These are phyloP conservation scores for Tympanuchus pallidicinctus DNA, from an alignment of 2,113 vertebrate genomes.

Conservation along the genomic window DNA sequence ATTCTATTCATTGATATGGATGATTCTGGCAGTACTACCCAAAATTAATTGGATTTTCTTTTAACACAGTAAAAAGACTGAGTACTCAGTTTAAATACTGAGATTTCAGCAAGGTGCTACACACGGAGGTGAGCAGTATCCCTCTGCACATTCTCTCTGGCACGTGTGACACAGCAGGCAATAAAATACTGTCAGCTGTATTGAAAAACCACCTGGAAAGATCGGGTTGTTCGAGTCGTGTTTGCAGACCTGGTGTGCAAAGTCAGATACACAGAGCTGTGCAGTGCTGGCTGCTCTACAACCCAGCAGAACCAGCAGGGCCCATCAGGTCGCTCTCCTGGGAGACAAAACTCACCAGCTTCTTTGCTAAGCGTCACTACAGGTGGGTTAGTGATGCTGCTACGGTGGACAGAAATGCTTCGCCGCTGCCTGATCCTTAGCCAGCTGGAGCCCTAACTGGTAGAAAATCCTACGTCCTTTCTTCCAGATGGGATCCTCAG, in stretches of 20 bases:
- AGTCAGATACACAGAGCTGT: rapidly evolving
- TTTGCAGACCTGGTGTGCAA: neutral
- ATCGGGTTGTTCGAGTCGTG: rapidly evolving
- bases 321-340: rapidly evolving
- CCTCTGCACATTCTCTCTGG: neutral
- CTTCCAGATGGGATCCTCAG: neutral
- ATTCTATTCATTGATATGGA: neutral
- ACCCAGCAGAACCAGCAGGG: neutral
- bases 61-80: neutral
- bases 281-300: rapidly evolving
- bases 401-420: neutral
- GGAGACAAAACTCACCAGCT: neutral
- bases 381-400: neutral
- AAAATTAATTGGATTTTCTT: neutral
- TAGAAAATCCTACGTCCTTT: neutral
- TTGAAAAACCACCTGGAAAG: neutral
- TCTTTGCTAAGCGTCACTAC: neutral
- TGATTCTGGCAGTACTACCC: neutral
- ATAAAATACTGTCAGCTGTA: neutral
- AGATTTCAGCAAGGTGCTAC: rapidly evolving
- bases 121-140: rapidly evolving
- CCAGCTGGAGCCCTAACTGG: neutral
- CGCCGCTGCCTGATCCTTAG: neutral
- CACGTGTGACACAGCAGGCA: neutral
- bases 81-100: neutral